Conservation (phyloP, 2,797 vertebrate species). For the Rhinoraja longicauda region DNA sequence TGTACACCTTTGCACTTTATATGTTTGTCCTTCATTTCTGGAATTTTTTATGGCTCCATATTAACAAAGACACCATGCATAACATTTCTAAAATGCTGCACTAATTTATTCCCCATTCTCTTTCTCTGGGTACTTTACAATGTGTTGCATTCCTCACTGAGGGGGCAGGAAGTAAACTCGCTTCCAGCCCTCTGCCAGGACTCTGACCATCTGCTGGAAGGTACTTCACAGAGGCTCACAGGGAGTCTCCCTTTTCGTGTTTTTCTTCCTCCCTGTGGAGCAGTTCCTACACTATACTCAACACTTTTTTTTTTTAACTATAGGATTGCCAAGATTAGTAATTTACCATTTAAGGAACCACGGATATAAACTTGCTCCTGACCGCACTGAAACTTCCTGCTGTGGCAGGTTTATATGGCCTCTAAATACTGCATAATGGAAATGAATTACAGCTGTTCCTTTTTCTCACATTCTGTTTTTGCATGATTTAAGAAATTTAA, state of each 20-base stretch:
- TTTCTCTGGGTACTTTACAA: constrained; percentile 9
- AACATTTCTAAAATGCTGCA: not conserved
- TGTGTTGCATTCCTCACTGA: constrained; percentile 21
- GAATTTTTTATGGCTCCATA: constrained; percentile 7
- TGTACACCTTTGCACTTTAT: not conserved
- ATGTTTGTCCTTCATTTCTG: not conserved
- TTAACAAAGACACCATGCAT: constrained; percentile 25
- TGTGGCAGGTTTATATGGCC: not conserved
- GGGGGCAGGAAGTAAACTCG: not conserved
- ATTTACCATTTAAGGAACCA: not conserved
- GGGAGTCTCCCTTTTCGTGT: not conserved
- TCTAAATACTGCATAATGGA: too few species aligned
- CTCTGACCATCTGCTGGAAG: constrained; percentile 28
- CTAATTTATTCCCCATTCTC: constrained; percentile 30
- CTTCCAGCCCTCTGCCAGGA: not conserved
- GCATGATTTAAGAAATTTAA: not conserved
- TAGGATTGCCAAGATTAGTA: not conserved
- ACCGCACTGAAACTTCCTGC: not conserved
- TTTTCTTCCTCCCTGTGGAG: constrained; percentile 8
- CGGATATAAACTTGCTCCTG: not conserved
- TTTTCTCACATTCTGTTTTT: constrained; percentile 22
- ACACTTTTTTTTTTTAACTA: not conserved
- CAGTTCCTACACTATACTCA: not conserved
- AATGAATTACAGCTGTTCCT: constrained; percentile 11
- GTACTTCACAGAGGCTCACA: not conserved